Evolutionary conservation across 1,140 invertebrate genomes (phyloP).

Genomic region (Drosophila chauvacae): DNA sequence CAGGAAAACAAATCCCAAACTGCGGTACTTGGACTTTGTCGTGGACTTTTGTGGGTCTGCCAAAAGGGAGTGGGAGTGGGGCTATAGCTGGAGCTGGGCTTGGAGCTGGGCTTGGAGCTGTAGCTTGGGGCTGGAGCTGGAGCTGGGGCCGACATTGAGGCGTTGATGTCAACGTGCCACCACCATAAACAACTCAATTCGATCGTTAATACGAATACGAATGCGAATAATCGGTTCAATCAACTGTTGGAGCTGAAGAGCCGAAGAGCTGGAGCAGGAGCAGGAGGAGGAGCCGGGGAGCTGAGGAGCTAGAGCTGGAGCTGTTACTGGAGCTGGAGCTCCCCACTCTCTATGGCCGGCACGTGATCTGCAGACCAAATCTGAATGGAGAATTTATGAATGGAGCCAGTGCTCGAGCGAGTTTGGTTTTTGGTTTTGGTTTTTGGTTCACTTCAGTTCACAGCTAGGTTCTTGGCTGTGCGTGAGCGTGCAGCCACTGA

Average conservation of each 20-base stretch:
- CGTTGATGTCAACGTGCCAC: constrained; percentile 60
- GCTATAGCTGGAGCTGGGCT: not conserved
- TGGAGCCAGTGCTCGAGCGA: constrained; percentile 36
- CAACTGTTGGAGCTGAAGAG: constrained; percentile 38
- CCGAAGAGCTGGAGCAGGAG: not conserved
- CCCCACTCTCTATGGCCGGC: constrained; percentile 56
- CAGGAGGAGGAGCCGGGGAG: not conserved
- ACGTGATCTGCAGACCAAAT: constrained; percentile 76
- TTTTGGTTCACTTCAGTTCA: constrained; percentile 37
- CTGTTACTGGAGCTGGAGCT: constrained; percentile 9
- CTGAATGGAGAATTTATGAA: constrained; percentile 81
- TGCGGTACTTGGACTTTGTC: constrained; percentile 36
- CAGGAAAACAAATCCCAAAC: constrained; percentile 61
- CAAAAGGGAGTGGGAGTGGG: constrained; percentile 11
- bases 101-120: constrained; percentile 1
- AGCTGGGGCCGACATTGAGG: constrained; percentile 27
- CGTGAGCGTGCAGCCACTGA: constrained; percentile 34
- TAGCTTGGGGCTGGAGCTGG: too few species aligned
- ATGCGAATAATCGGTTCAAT: constrained; percentile 69
- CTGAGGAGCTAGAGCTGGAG: not conserved
- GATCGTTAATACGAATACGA: constrained; percentile 51
- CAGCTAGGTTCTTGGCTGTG: constrained; percentile 22
- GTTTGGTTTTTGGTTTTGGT: constrained; percentile 5
- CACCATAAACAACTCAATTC: constrained; percentile 58
- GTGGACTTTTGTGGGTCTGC: constrained; percentile 15